Evolutionary conservation across 2,888 invertebrate species (phyloP), one percentile per base, ranked within the genome.

Genomic region (Labia minor): DNA sequence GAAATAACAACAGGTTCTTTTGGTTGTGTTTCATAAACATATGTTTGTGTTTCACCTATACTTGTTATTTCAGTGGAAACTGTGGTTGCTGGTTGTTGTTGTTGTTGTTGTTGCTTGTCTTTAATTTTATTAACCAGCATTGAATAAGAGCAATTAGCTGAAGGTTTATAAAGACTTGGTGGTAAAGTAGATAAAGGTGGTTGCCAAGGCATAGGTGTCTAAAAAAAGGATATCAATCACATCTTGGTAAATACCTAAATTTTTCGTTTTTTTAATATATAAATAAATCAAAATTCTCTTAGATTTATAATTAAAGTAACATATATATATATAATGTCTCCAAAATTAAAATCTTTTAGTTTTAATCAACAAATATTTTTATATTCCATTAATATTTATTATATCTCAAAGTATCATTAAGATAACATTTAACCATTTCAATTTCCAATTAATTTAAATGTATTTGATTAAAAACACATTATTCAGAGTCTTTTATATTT

Each of bases 81-180:
- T n/a, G 20, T 11, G 8, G 19, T 61, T 14, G 19, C 61, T 62
- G 3, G 66, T 14, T 49, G 49, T 33, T 33, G 33, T 33, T 33
- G 33, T 49, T 49, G 49, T 14, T 49, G 49, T 49, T 49, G 49
- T 49, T 73, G 79, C 71, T 83, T 83, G 33, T 89, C 90, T 69
- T 90, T 88, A 73, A 95, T 91, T 77, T 90, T 89, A 73, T 88
- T 90, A 62, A 94, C 90, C 71, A 95, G 80, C 82, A 92, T 87
- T 8, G 90, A 90, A 78, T 94, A 95, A 68, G 92, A 86, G 77
- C 92, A 92, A 81, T 92, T 89, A 0, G 89, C 88, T 1, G 90
- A 89, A 11, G 91, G 91, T 74, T 88, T 89, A 79, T 90, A 92
- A 72, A 84, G 84, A 71, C 89, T 86, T 67, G 79, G 81, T 68